Conservation (phyloP, 2,797 vertebrate species). For the Lithobates sylvaticus region DNA sequence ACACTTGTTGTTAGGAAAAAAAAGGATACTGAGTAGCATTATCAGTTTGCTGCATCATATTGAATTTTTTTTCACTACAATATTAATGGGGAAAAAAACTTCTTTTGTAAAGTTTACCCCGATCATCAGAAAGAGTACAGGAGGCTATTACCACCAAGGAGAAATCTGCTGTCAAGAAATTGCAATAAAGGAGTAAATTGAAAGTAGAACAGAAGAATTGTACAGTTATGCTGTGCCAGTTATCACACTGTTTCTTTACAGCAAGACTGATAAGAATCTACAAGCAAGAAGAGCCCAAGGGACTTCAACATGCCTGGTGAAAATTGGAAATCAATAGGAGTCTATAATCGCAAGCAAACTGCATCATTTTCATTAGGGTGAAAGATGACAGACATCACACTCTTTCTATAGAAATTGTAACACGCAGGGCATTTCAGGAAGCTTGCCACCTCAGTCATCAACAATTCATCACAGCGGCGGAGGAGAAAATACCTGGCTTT, state of each 20-base stretch:
- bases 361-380: constrained; percentile 77
- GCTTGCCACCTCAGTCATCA: constrained; percentile 62
- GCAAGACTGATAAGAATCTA: constrained; percentile 77
- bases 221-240: constrained; percentile 74
- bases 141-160: constrained; percentile 65
- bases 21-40: background rate
- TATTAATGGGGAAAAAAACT: constrained; percentile 65
- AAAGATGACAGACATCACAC: constrained; percentile 71
- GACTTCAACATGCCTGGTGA: constrained; percentile 74
- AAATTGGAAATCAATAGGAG: constrained; percentile 86
- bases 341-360: constrained; percentile 82
- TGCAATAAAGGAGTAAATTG: constrained; percentile 84
- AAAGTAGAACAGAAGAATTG: constrained; percentile 79
- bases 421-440: constrained; percentile 59
- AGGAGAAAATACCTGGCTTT: constrained; percentile 53
- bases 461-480: constrained; percentile 56
- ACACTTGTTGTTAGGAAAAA: constrained; percentile 40
- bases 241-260: constrained; percentile 77
- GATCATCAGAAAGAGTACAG: constrained; percentile 66
- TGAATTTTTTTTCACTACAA: constrained; percentile 60
- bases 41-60: constrained; percentile 45
- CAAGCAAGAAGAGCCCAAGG: constrained; percentile 72
- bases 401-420: constrained; percentile 62
- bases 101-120: constrained; percentile 68
- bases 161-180: constrained; percentile 82